Percentiles rank a stretch among this genome's conserved stretches.
Evolutionary conservation across 2,113 vertebrate genomes (phyloP).

Genomic region (Melozone crissalis): DNA sequence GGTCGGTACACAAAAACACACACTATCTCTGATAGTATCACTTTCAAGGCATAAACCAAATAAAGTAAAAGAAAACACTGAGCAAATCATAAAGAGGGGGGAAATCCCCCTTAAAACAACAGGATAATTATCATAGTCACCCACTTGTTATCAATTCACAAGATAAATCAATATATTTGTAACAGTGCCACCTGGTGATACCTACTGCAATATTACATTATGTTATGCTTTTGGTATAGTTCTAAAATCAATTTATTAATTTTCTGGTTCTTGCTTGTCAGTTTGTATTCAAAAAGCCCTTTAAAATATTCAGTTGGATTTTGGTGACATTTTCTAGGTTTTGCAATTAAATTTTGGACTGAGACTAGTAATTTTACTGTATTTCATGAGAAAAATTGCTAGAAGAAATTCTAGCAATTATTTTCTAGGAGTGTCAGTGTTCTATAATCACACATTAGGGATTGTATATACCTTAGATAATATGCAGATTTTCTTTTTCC

Average conservation of each 20-base stretch:
- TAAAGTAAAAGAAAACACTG: neutral
- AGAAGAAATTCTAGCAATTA: neutral
- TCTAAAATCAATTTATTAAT: neutral
- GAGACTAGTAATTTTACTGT: neutral
- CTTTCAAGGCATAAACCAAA: neutral
- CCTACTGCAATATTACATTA: neutral
- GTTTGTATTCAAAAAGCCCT: neutral
- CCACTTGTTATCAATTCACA: neutral
- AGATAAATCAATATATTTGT: neutral
- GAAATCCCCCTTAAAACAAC: accelerated
- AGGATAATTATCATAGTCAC: neutral
- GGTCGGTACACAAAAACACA: neutral
- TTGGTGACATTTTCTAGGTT: neutral
- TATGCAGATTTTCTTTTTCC: neutral
- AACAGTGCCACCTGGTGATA: slow-evolving; percentile 20
- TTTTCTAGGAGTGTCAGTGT: neutral
- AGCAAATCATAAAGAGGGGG: accelerated
- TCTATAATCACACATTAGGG: neutral
- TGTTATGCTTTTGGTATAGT: neutral
- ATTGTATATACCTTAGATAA: neutral
- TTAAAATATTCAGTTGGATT: neutral
- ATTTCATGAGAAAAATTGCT: neutral
- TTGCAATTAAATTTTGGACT: neutral
- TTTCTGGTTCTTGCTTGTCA: neutral
- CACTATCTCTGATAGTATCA: neutral